phyloP scores from a whole-genome alignment of 2,888 invertebrate genomes.

The Apomyelois bistriatella region DNA sequence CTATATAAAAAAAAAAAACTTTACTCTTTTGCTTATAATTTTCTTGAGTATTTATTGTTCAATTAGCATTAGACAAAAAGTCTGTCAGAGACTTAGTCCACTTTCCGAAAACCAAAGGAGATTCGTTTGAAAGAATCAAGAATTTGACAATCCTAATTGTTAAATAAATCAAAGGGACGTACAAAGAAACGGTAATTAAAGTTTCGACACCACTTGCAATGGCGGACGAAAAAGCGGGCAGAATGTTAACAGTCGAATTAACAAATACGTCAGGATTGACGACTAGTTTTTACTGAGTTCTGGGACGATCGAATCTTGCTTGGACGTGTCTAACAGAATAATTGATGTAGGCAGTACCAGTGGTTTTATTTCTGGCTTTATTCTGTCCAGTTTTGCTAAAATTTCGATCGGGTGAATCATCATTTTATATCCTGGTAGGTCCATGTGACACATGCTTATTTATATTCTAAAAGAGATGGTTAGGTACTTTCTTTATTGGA shows the following conservation, averaged over 20 bases:
- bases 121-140: neutral
- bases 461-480: no score
- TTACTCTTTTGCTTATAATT: no score
- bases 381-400: neutral
- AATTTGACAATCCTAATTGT: neutral
- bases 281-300: constrained; percentile 1
- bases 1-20: no score
- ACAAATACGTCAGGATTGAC: constrained; percentile 7
- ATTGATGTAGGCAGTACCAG: neutral
- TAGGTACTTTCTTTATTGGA: no score
- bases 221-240: constrained; percentile 2
- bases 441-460: no score
- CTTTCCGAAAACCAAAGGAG: neutral
- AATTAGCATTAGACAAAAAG: no score
- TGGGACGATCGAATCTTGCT: neutral
- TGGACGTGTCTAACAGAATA: constrained; percentile 13
- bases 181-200: constrained; percentile 7
- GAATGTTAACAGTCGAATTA: constrained; percentile 9
- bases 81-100: no score
- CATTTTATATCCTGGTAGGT: no score
- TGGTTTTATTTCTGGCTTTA: neutral
- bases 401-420: neutral
- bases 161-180: constrained; percentile 6
- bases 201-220: constrained; percentile 10
- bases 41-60: no score